phyloP scores from a whole-genome alignment of 2,113 vertebrate genomes.

The Psilopsiagon aurifrons region DNA sequence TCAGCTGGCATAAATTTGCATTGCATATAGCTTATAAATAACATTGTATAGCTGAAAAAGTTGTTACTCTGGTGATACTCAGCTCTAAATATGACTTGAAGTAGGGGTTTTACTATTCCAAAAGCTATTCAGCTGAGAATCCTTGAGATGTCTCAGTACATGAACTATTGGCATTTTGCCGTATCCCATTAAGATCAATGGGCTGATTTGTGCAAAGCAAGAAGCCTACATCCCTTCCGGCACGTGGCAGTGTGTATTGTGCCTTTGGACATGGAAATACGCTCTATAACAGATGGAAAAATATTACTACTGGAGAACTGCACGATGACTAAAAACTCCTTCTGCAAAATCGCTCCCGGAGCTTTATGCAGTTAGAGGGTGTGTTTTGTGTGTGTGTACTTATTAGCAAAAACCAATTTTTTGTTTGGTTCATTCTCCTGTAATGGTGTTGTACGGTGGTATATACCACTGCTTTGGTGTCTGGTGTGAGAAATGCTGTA shows the following conservation, averaged over 20 bases:
- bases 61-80: constrained; percentile 53
- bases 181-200: constrained; percentile 64
- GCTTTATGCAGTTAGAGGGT: background rate
- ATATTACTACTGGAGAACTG: background rate
- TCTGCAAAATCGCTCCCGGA: background rate
- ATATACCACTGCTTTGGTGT: background rate
- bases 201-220: constrained; percentile 43
- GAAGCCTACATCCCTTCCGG: constrained; percentile 8
- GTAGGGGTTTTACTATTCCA: constrained; percentile 6
- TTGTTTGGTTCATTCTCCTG: background rate
- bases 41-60: background rate
- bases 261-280: background rate
- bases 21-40: background rate
- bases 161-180: constrained; percentile 64
- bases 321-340: background rate
- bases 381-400: background rate
- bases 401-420: background rate
- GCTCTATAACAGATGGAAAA: constrained; percentile 24
- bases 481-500: background rate
- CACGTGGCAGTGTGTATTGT: background rate
- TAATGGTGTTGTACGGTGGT: background rate
- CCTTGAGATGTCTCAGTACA: constrained; percentile 42
- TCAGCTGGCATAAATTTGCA: constrained; percentile 1
- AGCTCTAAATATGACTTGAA: constrained; percentile 48
- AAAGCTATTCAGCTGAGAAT: constrained; percentile 51